Base-by-base conservation (phyloP, 2,797 vertebrate genomes). In the Ctenopoma kingsleyae region DNA sequence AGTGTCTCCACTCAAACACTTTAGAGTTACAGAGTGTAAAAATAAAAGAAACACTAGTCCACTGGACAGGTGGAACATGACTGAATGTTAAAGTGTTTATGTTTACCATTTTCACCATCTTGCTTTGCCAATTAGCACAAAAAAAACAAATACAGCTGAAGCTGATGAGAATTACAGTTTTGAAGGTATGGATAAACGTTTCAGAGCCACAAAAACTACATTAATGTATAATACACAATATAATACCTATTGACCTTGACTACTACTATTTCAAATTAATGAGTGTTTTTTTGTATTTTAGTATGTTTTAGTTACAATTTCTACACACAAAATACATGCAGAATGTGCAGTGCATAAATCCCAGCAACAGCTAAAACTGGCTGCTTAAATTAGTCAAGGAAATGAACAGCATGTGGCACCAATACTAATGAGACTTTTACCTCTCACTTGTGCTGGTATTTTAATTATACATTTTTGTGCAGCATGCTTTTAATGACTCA, bases 381-480 rank as follows among this genome's bases (percentile, higher is more conserved):
- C 85, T 71, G 55, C 78, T 81, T 73, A 76, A 91, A 84, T 90
- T 80, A 90, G 86, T 83, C 65, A 62, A 74, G 86, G 75, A 90
- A 92, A 90, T 82, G 87, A 91, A 87, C 78, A 81, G 58, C 57
- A 71, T 65, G 36, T 54, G 47, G 53, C 67, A 67, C 71, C 78
- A 77, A 92, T 91, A 81, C 90, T 93, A 93, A 94, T 93, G 85
- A 91, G 78, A 69, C 55, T 63, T 67, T 66, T 67, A 73, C 82
- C 77, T 86, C 82, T 87, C 49, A 56, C 82, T 85, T 78, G 66
- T 68, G 77, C 51, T 86, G 69, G 72, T 73, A 86, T 88, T 91
- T 92, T 91, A 93, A 93, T 94, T 92, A 93, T 85, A 86, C 92
- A 92, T 79, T 82, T 78, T 81, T 81, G 89, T 89, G 85, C 81